phyloP scores from a whole-genome alignment of 2,797 vertebrate species.

The Sylvia borin region DNA sequence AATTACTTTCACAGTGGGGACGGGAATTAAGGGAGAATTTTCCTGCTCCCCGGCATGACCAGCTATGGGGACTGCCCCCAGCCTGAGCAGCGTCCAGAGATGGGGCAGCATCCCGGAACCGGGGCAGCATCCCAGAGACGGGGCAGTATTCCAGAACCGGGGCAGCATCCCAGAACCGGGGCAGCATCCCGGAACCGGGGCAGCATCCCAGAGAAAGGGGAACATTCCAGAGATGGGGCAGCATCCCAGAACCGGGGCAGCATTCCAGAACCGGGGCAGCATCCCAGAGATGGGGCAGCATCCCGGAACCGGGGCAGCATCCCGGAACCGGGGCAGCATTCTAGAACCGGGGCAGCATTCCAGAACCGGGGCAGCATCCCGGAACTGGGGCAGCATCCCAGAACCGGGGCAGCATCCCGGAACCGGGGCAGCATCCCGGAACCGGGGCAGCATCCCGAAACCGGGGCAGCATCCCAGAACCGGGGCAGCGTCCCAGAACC shows the following conservation, averaged over 20 bases:
- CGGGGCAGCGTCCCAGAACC: neutral
- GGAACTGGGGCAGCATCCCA: neutral
- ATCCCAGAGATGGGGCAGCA: neutral
- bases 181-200: neutral
- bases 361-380: neutral
- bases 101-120: too few species aligned
- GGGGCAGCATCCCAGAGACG: too few species aligned
- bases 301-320: neutral
- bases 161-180: neutral
- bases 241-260: too few species aligned
- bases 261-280: neutral
- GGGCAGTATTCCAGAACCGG: too few species aligned
- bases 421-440: neutral
- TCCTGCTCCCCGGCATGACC: neutral
- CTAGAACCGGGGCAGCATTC: neutral
- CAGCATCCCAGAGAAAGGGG: too few species aligned
- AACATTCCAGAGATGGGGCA: too few species aligned
- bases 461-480: neutral
- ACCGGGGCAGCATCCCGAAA: neutral
- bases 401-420: neutral
- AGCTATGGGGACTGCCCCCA: rapidly evolving
- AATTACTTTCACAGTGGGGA: neutral
- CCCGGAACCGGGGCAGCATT: neutral
- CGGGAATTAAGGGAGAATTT: neutral
- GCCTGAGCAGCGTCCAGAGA: neutral